These are phyloP conservation scores for Bursaphelenchus mucronatus DNA, from an alignment of 1,140 invertebrate genomes.

Conservation along the genomic window DNA sequence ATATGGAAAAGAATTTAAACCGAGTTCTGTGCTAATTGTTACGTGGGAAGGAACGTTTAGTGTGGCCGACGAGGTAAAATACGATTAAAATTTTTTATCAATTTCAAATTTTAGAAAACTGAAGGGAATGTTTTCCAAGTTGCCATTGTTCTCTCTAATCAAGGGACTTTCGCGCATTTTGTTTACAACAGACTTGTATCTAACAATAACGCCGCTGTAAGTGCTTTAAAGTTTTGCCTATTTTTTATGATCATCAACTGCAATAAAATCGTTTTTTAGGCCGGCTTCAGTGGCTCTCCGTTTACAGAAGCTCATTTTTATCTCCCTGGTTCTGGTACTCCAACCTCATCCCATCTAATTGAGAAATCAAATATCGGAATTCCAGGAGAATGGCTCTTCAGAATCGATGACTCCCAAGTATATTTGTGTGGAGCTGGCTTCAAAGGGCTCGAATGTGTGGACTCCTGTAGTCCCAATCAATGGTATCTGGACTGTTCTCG, in stretches of 20 bases:
- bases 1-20: slow-evolving; percentile 46
- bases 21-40: slow-evolving; percentile 44
- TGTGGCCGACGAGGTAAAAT: slow-evolving; percentile 5
- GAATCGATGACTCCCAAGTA: slow-evolving; percentile 44
- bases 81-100: slow-evolving; percentile 34
- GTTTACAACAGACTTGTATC: slow-evolving; percentile 46
- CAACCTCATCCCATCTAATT: slow-evolving; percentile 26
- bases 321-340: slow-evolving; percentile 44
- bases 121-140: slow-evolving; percentile 46
- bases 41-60: slow-evolving; percentile 43
- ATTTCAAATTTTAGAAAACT: slow-evolving; percentile 3
- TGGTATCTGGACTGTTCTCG: slow-evolving; percentile 51
- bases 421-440: slow-evolving; percentile 51
- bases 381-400: slow-evolving; percentile 43
- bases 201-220: slow-evolving; percentile 19
- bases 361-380: slow-evolving; percentile 54
- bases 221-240: slow-evolving; percentile 14
- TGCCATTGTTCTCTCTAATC: slow-evolving; percentile 44
- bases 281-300: slow-evolving; percentile 38
- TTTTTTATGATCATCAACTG: neutral
- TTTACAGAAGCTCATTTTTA: slow-evolving; percentile 27
- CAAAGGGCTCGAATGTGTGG: slow-evolving; percentile 50
- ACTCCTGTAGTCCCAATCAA: slow-evolving; percentile 37
- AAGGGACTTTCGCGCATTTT: slow-evolving; percentile 48
- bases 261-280: slow-evolving; percentile 27